A percentile compares a stretch with the other conserved stretches of the same genome.
These are phyloP conservation scores for Nesidiocoris tenuis DNA, from an alignment of 2,888 invertebrate genomes.

Conservation along the genomic window DNA sequence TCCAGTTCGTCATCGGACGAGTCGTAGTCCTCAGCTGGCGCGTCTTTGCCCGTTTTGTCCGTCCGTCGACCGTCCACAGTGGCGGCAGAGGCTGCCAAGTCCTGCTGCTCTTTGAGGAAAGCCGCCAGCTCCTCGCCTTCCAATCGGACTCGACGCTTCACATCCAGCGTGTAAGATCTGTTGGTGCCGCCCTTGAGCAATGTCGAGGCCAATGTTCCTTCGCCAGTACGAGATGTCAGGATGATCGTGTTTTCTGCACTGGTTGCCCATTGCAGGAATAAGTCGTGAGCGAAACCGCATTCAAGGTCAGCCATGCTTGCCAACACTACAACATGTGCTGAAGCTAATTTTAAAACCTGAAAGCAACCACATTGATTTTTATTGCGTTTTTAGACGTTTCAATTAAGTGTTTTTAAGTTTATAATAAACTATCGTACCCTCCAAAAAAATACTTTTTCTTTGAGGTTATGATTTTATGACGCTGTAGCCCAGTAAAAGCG, in stretches of 20 bases:
- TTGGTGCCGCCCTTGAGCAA: slow-evolving; percentile 75
- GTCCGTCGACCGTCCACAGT: slow-evolving; percentile 5
- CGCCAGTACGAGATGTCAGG: slow-evolving; percentile 82
- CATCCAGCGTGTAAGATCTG: slow-evolving; percentile 68
- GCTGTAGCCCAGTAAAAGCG: too few species aligned
- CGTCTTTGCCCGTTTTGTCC: slow-evolving; percentile 9
- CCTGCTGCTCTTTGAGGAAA: slow-evolving; percentile 54
- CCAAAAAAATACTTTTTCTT: too few species aligned
- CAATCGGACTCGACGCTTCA: slow-evolving; percentile 68
- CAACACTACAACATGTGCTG: slow-evolving; percentile 69
- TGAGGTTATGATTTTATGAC: too few species aligned
- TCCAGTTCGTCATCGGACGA: slow-evolving; percentile 82
- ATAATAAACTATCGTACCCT: too few species aligned
- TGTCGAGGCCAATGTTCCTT: slow-evolving; percentile 77
- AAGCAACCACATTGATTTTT: too few species aligned
- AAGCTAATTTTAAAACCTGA: slow-evolving; percentile 29
- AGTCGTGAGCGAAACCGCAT: slow-evolving; percentile 88
- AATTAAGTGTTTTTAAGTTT: too few species aligned
- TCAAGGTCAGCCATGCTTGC: slow-evolving; percentile 95
- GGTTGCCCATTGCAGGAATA: slow-evolving; percentile 91
- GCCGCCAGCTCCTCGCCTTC: slow-evolving; percentile 79
- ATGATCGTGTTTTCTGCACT: slow-evolving; percentile 92
- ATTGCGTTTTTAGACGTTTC: too few species aligned
- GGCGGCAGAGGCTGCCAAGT: neutral
- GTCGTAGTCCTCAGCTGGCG: slow-evolving; percentile 56